Evolutionary conservation across 2,888 invertebrate species (phyloP).

Genomic region (Antheraea assamensis): DNA sequence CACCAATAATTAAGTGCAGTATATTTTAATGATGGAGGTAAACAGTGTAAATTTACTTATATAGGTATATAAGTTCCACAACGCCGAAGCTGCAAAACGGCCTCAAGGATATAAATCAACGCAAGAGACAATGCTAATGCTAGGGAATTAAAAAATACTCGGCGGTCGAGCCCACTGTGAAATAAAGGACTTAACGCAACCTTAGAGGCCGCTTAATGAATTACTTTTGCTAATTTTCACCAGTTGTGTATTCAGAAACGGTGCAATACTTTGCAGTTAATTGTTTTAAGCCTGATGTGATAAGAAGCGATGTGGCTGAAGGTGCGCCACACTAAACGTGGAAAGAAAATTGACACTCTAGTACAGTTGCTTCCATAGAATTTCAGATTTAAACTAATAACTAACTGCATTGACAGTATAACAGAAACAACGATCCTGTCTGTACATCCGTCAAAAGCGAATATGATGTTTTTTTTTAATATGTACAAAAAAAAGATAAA

Average conservation of each 20-base stretch:
- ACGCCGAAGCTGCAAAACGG: constrained; percentile 23
- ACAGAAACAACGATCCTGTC: too few relatives aligned
- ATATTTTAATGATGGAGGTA: constrained; percentile 74
- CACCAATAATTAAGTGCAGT: constrained; percentile 53
- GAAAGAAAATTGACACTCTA: not conserved
- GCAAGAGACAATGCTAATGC: constrained; percentile 74
- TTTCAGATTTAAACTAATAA: too few relatives aligned
- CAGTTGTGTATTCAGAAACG: constrained; percentile 46
- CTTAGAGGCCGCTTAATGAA: constrained; percentile 78
- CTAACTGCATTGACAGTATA: too few relatives aligned
- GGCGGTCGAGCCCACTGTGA: constrained; percentile 59
- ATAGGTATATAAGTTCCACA: constrained; percentile 53
- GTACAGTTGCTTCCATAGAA: not conserved
- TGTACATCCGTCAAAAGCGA: too few relatives aligned
- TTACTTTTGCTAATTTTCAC: constrained; percentile 77
- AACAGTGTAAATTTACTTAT: constrained; percentile 70
- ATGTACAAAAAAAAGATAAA: too few relatives aligned
- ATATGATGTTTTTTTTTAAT: too few relatives aligned
- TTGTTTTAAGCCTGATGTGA: not conserved
- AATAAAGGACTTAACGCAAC: constrained; percentile 76
- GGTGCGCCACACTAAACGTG: not conserved
- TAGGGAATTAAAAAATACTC: constrained; percentile 79
- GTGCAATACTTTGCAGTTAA: not conserved
- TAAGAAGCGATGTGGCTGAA: not conserved
- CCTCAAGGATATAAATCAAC: constrained; percentile 67